phyloP scores from a whole-genome alignment of 2,113 vertebrate species.

The Sphaerodactylus townsendi region DNA sequence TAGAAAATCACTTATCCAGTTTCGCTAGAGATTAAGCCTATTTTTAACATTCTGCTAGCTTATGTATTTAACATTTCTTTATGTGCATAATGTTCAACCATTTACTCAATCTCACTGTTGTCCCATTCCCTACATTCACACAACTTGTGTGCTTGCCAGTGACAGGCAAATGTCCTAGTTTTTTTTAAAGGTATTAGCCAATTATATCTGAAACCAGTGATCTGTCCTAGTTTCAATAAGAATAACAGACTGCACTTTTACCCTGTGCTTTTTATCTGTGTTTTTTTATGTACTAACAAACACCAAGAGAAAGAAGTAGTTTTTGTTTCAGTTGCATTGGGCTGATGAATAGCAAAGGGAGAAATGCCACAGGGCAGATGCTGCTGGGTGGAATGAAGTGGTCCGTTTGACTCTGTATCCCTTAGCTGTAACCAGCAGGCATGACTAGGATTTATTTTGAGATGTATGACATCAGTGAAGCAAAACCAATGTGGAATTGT shows the following conservation, averaged over 20 bases:
- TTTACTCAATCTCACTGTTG: conserved; percentile 23
- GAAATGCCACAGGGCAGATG: not conserved
- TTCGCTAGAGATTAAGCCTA: conserved; percentile 57
- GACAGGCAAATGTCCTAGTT: conserved; percentile 32
- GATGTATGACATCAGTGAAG: not conserved
- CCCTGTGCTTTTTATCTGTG: conserved; percentile 44
- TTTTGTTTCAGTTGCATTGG: not conserved
- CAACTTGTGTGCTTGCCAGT: conserved; percentile 45
- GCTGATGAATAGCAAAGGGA: not conserved
- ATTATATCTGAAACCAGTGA: conserved; percentile 51
- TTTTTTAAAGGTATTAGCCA: conserved; percentile 44
- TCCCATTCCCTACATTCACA: conserved; percentile 33
- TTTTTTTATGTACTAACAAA: conserved; percentile 27
- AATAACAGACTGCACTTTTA: conserved; percentile 47
- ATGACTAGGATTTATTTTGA: not conserved
- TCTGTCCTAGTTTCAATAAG: conserved; percentile 65
- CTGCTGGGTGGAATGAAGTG: not conserved
- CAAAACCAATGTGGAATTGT: not conserved
- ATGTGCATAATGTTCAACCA: not conserved
- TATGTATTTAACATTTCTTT: conserved; percentile 46
- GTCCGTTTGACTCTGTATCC: not conserved
- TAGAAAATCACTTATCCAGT: conserved; percentile 57
- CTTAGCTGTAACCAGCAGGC: not conserved
- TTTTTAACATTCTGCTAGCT: conserved; percentile 49
- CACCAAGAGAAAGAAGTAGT: conserved; percentile 31